Base-by-base conservation (phyloP, 2,888 invertebrate genomes). In the Penaeus monodon region DNA sequence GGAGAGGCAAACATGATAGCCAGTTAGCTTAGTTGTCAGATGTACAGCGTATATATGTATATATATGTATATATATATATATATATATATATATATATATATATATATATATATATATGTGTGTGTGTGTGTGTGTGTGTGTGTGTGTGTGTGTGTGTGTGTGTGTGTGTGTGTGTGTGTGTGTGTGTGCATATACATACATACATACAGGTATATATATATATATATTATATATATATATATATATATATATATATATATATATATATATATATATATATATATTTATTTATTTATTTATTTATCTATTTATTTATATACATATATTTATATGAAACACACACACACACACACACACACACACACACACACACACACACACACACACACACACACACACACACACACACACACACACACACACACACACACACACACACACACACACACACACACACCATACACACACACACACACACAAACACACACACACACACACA, bases 171-270 rank as follows among this genome's bases (percentile, higher is more conserved):
- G 65, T 44, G 65, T 44, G 65, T 44, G 65, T n/a, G n/a, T n/a
- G n/a, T n/a, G n/a, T n/a, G n/a, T 44, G 65, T 44, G 65, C 38
- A 81, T 33, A 66, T n/a, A 64, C 38, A 64, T 29, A 81, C 38
- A 81, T 44, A 81, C 38, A 81, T 44, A 81, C 38, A 81, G 17
- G 65, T 44, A 81, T 44, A 81, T 44, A 81, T 44, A 81, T 44
- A 81, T 44, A 81, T n/a, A 81, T 44, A 81, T 38, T 22, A 81
- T 44, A 81, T 44, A 81, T 44, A 81, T 44, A 65, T 44, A 65
- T 44, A 65, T 44, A 65, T 44, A 12, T 33, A 73, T 33, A 73
- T 33, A 73, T 33, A 73, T 33, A 73, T 33, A 73, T 33, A 73
- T 33, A 73, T n/a, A n/a, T n/a, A n/a, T n/a, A n/a, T n/a, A n/a